Base-by-base conservation (phyloP, 37 sponge, comb jelly and placozoan genomes). In the Haliclona indistincta region DNA sequence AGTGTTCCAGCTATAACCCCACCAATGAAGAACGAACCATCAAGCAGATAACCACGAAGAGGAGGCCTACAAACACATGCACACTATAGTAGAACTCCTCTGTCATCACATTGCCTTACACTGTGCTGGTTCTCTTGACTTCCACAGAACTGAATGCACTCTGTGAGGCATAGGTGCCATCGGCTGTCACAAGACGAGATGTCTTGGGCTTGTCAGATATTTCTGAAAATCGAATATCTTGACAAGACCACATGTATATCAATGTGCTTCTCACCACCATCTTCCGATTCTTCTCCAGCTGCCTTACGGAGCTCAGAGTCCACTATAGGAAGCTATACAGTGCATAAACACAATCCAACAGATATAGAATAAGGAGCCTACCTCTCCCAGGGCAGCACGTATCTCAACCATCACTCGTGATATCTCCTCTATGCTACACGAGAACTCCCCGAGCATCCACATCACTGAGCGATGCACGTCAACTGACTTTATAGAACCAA, bases 391-490 rank as follows among this genome's bases (percentile, higher is more conserved):
- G 6, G 90, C 54, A 15, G 84, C 77, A 51, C 82, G 64, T 11
- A 98, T 77, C 47, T 80, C 96, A 36, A 84, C 70, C 33, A 99
- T 54, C 62, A 99, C 88, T 25, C 75, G 54, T 17, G 88, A 62
- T 20, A 95, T 96, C 63, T 99, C 96, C 41, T 83, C 86, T 41
- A 92, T 82, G 67, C 81, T 55, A n/a, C 76, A 84, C 43, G 94
- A 96, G 79, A 96, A 96, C 78, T 99, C 97, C 33, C 99, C 99
- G 71, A 99, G 81, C 5, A 99, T 94, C 99, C 99, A 99, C 72
- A 99, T 72, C 8, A 84, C 78, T 51, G 86, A 87, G 45, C 92
- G 79, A 62, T 81, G 86, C 28, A 90, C 81, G 83, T 76, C 81
- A 43, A 76, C 61, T 0, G 66, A 77, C 56, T 88, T 69, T 75